Percentiles rank a stretch among this genome's conserved stretches.
These are phyloP conservation scores for Hyles vespertilio DNA, from an alignment of 1,140 invertebrate species.

Conservation along the genomic window DNA sequence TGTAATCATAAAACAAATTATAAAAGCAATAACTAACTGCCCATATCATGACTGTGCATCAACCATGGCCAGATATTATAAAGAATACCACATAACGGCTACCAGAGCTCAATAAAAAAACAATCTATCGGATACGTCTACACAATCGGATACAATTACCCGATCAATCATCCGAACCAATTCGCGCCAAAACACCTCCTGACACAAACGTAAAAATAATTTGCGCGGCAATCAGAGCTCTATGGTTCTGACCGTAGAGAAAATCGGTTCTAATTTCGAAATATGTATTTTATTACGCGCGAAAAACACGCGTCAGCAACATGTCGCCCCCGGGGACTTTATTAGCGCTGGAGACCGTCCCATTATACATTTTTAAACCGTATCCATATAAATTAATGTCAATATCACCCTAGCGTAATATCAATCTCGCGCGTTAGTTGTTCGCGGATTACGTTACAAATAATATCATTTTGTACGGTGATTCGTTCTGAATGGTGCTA, in stretches of 20 bases:
- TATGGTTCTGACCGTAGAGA: constrained; percentile 7
- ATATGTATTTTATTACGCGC: constrained; percentile 38
- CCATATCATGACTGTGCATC: no score
- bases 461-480: constrained; percentile 74
- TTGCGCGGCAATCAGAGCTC: constrained; percentile 15
- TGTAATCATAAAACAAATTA: no score
- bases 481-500: constrained; percentile 71
- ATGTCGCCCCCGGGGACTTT: constrained; percentile 53
- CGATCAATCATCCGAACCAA: constrained; percentile 38
- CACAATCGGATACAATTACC: constrained; percentile 27
- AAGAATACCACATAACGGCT: no score
- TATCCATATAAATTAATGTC: constrained; percentile 74
- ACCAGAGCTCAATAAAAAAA: no score
- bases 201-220: constrained; percentile 8
- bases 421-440: constrained; percentile 64
- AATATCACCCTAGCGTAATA: constrained; percentile 69
- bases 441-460: constrained; percentile 74
- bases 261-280: constrained; percentile 13
- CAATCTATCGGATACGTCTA: no score
- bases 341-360: constrained; percentile 57
- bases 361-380: constrained; percentile 75
- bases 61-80: no score
- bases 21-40: no score
- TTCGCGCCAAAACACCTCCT: constrained; percentile 13
- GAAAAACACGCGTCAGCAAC: constrained; percentile 32